Conservation (phyloP, 2,888 invertebrate species). For the Coremacera marginata region DNA sequence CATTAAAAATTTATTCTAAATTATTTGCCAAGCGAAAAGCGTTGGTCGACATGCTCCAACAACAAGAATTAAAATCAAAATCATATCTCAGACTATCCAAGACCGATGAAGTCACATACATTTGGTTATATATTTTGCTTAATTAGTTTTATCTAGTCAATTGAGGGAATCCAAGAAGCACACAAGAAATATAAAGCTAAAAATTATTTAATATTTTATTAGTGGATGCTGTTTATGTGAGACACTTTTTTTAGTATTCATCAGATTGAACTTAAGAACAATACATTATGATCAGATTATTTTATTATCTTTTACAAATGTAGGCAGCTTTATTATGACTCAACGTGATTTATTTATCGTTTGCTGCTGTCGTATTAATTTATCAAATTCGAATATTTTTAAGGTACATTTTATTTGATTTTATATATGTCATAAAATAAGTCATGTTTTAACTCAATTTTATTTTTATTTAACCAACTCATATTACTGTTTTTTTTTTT, state of each 20-base stretch:
- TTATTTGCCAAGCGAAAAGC: too few species aligned
- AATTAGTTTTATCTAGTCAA: constrained; percentile 57
- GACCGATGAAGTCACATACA: neutral
- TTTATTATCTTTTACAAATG: too few species aligned
- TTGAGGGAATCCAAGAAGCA: constrained; percentile 49
- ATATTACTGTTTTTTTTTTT: neutral
- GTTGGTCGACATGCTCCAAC: neutral
- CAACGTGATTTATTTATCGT: too few species aligned
- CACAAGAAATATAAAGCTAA: too few species aligned
- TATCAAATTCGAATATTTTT: constrained; percentile 15
- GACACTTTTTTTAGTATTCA: constrained; percentile 19
- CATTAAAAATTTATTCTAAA: too few species aligned
- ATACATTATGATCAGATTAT: neutral
- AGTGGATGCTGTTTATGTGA: constrained; percentile 17
- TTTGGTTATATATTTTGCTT: constrained; percentile 11
- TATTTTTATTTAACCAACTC: neutral
- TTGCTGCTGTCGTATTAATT: too few species aligned
- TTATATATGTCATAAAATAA: neutral
- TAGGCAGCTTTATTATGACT: too few species aligned
- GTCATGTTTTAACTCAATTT: neutral
- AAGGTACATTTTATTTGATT: neutral
- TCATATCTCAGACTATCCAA: constrained; percentile 16
- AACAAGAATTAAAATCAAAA: constrained; percentile 3
- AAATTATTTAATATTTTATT: too few species aligned
- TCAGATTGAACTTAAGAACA: constrained; percentile 6